Evolutionary conservation across 92 coral and sea anemone species (phyloP).

Genomic region (Galaxea fascicularis): DNA sequence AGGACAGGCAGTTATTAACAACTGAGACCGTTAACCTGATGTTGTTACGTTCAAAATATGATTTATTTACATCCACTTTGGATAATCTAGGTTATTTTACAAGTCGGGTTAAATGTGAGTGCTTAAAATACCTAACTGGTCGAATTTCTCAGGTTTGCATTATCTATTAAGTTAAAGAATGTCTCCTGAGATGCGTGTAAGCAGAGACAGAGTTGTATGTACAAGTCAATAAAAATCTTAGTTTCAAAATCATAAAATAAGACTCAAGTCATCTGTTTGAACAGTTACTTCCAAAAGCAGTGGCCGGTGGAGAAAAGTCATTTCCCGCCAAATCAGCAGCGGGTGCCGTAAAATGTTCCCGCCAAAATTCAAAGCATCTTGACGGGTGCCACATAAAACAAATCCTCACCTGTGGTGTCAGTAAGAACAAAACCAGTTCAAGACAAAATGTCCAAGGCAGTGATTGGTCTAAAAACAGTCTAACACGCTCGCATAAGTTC

Average conservation of each 20-base stretch:
- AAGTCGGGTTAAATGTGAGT: conserved; percentile 2
- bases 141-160: background rate
- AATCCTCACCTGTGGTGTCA: background rate
- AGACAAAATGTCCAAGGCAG: too few relatives aligned
- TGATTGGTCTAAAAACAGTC: background rate
- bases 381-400: background rate
- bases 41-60: conserved; percentile 14
- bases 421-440: background rate
- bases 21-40: background rate
- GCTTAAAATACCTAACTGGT: background rate
- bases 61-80: conserved; percentile 38
- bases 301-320: background rate
- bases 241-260: background rate
- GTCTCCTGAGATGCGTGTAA: background rate
- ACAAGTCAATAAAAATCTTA: conserved; percentile 6
- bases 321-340: background rate
- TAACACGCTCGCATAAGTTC: background rate
- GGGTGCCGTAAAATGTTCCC: background rate
- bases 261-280: background rate
- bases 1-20: background rate
- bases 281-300: too few relatives aligned
- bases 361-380: background rate
- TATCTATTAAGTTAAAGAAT: background rate
- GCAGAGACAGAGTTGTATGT: background rate
- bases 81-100: conserved; percentile 22